Percentiles rank a stretch among this genome's conserved stretches.
phyloP scores from a whole-genome alignment of 2,888 invertebrate genomes.

The Spodoptera exigua region DNA sequence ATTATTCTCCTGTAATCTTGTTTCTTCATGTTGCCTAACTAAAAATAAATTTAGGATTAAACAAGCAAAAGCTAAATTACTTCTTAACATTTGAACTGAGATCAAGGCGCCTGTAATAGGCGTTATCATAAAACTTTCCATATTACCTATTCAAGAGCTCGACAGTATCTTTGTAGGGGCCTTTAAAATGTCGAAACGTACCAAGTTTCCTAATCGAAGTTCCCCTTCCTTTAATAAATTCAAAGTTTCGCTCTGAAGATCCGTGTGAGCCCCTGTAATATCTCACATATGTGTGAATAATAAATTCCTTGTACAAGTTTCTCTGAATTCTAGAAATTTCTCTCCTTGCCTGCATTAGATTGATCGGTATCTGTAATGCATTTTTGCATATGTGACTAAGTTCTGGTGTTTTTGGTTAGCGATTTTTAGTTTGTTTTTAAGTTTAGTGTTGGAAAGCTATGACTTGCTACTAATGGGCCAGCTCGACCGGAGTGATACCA shows the following conservation, averaged over 20 bases:
- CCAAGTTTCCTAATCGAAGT: slow-evolving; percentile 40
- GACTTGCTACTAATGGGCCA: too few relatives aligned
- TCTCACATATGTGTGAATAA: slow-evolving; percentile 14
- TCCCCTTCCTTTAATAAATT: slow-evolving; percentile 26
- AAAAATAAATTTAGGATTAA: too few relatives aligned
- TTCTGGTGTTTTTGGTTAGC: too few relatives aligned
- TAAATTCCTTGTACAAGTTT: slow-evolving; percentile 26
- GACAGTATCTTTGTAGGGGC: slow-evolving; percentile 7
- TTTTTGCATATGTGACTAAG: not conserved
- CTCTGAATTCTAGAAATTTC: slow-evolving; percentile 1
- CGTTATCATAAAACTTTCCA: slow-evolving; percentile 30
- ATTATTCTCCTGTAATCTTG: too few relatives aligned
- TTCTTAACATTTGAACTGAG: not conserved
- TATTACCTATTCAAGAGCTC: slow-evolving; percentile 32
- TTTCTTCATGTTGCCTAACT: too few relatives aligned
- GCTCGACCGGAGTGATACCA: too few relatives aligned
- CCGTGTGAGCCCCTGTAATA: slow-evolving; percentile 7
- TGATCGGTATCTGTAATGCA: not conserved
- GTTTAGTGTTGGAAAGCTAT: too few relatives aligned
- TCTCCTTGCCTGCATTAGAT: not conserved
- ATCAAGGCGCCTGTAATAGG: slow-evolving; percentile 6
- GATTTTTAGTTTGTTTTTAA: too few relatives aligned
- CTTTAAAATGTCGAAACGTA: slow-evolving; percentile 28
- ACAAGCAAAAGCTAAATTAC: too few relatives aligned
- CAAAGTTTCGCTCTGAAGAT: slow-evolving; percentile 11